A percentile compares a stretch with the other conserved stretches of the same genome.
Evolutionary conservation across 2,888 invertebrate species (phyloP).

Genomic region (Coremacera marginata): DNA sequence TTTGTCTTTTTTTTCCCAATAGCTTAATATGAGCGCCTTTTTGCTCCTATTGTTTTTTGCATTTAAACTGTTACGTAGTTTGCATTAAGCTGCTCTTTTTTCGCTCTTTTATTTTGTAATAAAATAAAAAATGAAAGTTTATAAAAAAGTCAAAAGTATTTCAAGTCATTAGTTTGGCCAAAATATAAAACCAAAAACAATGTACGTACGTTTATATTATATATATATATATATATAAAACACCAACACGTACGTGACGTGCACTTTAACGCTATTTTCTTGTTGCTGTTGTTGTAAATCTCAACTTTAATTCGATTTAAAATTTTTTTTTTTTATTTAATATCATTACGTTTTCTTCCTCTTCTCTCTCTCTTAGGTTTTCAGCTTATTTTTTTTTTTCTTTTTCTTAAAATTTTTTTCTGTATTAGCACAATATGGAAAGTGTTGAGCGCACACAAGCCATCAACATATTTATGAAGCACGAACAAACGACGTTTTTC

Average conservation of each 20-base stretch:
- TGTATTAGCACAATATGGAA: conserved; percentile 27
- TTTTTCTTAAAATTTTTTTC: background rate
- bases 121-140: background rate
- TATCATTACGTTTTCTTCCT: too few relatives aligned
- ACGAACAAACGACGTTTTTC: conserved; percentile 8
- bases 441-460: conserved; percentile 29
- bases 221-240: background rate
- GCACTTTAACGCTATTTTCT: background rate
- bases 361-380: background rate
- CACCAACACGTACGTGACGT: background rate
- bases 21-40: too few relatives aligned
- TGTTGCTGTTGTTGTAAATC: conserved; percentile 17
- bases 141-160: background rate
- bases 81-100: background rate
- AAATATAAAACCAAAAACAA: background rate
- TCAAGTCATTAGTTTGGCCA: background rate
- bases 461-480: background rate
- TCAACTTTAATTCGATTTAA: background rate
- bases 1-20: background rate
- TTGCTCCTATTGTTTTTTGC: background rate
- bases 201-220: background rate
- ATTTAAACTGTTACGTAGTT: background rate
- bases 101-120: background rate
- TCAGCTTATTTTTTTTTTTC: background rate
- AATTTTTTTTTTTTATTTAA: background rate